Evolutionary conservation across 2,113 vertebrate genomes (phyloP).

Genomic region (Podarcis raffonei): DNA sequence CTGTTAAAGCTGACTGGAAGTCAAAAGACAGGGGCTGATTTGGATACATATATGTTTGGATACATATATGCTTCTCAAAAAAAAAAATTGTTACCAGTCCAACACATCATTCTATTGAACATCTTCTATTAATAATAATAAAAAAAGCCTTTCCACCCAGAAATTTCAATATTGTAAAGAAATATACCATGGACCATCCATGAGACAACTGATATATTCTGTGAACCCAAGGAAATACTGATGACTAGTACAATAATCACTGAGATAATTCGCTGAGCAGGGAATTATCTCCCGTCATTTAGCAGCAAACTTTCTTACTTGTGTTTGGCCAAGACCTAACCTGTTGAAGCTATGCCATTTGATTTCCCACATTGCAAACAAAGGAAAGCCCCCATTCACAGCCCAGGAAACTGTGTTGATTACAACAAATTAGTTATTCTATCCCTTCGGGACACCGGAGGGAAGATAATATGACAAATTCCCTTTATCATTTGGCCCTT

Average conservation of each 20-base stretch:
- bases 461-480: background rate
- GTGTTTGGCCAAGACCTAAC: background rate
- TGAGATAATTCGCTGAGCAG: background rate
- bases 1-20: background rate
- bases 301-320: background rate
- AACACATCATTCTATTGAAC: background rate
- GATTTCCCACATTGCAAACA: background rate
- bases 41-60: background rate
- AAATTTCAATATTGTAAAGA: background rate
- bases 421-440: background rate
- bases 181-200: conserved; percentile 12
- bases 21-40: background rate
- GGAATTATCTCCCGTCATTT: background rate
- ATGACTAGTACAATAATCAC: background rate
- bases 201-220: conserved; percentile 5
- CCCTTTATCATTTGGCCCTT: background rate
- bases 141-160: background rate
- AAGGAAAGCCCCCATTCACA: background rate
- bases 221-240: background rate
- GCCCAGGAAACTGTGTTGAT: background rate
- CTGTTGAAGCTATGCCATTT: background rate
- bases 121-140: background rate
- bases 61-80: background rate
- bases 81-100: background rate
- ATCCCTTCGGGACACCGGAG: background rate